Percentiles rank a stretch among this genome's conserved stretches.
Conservation (phyloP, 2,888 invertebrate genomes). For the Tromatobia lineatoria region DNA sequence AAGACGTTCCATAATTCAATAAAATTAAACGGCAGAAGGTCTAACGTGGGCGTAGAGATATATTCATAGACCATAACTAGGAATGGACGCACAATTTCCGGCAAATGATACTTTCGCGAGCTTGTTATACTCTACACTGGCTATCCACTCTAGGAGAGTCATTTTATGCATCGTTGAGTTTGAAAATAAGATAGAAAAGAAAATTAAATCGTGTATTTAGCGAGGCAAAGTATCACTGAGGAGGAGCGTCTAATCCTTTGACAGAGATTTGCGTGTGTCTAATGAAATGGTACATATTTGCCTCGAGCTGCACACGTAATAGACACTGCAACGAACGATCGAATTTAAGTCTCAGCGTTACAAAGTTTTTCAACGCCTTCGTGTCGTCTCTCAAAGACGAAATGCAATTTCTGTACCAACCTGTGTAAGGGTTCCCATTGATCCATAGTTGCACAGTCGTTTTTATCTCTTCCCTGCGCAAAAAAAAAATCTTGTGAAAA, state of each 20-base stretch:
- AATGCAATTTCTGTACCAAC: constrained; percentile 41
- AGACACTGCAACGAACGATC: constrained; percentile 2
- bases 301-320: constrained; percentile 3
- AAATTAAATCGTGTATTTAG: not conserved
- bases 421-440: constrained; percentile 61
- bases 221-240: not conserved
- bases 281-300: not conserved
- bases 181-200: constrained; percentile 13
- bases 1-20: constrained; percentile 4
- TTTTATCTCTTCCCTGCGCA: constrained; percentile 47
- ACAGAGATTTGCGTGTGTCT: not conserved
- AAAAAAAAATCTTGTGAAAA: not conserved
- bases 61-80: constrained; percentile 36
- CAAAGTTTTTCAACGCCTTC: constrained; percentile 3
- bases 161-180: constrained; percentile 36
- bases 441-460: constrained; percentile 63
- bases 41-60: constrained; percentile 20
- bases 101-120: constrained; percentile 26
- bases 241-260: not conserved
- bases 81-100: constrained; percentile 41
- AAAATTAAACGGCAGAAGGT: not conserved
- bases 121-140: constrained; percentile 36
- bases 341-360: not conserved
- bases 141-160: constrained; percentile 5
- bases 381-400: not conserved